Evolutionary conservation across 2,888 invertebrate species (phyloP).

Genomic region (Trachelus tabidus): DNA sequence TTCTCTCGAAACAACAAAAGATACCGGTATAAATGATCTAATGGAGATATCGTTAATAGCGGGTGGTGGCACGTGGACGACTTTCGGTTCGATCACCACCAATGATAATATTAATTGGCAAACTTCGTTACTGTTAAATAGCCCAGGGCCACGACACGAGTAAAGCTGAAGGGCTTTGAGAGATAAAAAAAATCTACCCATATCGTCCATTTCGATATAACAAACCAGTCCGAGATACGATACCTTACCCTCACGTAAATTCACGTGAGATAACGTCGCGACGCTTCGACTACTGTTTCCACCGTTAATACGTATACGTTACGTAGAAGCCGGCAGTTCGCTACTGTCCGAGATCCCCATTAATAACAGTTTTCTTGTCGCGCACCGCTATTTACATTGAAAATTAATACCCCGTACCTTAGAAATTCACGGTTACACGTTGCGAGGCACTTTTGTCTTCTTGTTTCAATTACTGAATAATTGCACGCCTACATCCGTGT

Average conservation of each 20-base stretch:
- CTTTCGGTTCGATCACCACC: constrained; percentile 8
- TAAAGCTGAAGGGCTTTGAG: not conserved
- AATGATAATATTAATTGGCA: constrained; percentile 16
- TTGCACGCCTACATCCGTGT: not conserved
- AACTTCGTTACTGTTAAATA: constrained; percentile 6
- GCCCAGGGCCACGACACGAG: not conserved
- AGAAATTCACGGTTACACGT: not conserved
- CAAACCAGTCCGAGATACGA: not conserved
- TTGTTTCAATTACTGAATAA: constrained; percentile 1
- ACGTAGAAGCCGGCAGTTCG: not conserved
- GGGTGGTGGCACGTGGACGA: constrained; percentile 10
- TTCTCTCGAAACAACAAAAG: not conserved
- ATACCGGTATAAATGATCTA: not conserved
- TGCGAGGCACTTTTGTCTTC: not conserved
- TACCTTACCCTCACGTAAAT: not conserved
- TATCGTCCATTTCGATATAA: not conserved
- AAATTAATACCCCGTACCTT: constrained; percentile 31
- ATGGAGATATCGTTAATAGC: not conserved
- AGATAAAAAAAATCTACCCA: not conserved
- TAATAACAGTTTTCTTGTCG: not conserved
- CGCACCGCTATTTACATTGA: constrained; percentile 27
- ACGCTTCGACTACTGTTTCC: not conserved
- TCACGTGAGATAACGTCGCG: not conserved
- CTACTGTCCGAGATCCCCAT: not conserved
- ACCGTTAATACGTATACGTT: not conserved